A percentile compares a stretch with the other conserved stretches of the same genome.
Conservation (phyloP, 2,113 vertebrate genomes). For the Anoura caudifer region DNA sequence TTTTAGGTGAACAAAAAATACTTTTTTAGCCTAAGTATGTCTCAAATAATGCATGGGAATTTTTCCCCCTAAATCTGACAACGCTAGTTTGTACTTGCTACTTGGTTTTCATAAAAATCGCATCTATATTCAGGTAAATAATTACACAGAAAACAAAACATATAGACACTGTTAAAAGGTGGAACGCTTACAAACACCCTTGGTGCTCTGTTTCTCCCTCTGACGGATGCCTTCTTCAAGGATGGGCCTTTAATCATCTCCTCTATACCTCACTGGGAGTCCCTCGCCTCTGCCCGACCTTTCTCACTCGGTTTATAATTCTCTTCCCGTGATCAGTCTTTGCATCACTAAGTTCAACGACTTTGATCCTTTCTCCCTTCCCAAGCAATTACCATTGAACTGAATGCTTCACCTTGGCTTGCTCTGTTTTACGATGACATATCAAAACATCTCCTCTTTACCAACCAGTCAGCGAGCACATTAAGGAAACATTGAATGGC, state of each 20-base stretch:
- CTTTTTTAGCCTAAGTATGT: background rate
- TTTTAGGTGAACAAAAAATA: background rate
- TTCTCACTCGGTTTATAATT: slow-evolving; percentile 9
- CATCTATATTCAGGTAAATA: background rate
- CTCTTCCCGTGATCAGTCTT: slow-evolving; percentile 32
- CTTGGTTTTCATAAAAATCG: background rate
- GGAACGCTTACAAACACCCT: background rate
- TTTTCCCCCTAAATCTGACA: background rate
- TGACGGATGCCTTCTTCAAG: background rate
- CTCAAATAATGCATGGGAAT: background rate
- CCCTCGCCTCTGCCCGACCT: slow-evolving; percentile 11
- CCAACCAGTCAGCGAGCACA: slow-evolving; percentile 26
- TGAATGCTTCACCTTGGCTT: slow-evolving; percentile 45
- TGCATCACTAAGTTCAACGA: slow-evolving; percentile 61
- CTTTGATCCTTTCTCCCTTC: slow-evolving; percentile 48
- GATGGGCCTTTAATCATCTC: background rate
- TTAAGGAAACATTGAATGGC: background rate
- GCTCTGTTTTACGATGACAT: background rate
- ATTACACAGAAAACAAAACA: background rate
- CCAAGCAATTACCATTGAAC: slow-evolving; percentile 28
- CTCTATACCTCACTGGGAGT: background rate
- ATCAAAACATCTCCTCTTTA: slow-evolving; percentile 41
- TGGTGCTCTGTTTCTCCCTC: background rate
- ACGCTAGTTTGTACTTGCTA: background rate
- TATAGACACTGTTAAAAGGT: background rate